Percentiles rank a stretch among this genome's conserved stretches.
Evolutionary conservation across 2,113 vertebrate genomes (phyloP).

Genomic region (Anseranas semipalmata): DNA sequence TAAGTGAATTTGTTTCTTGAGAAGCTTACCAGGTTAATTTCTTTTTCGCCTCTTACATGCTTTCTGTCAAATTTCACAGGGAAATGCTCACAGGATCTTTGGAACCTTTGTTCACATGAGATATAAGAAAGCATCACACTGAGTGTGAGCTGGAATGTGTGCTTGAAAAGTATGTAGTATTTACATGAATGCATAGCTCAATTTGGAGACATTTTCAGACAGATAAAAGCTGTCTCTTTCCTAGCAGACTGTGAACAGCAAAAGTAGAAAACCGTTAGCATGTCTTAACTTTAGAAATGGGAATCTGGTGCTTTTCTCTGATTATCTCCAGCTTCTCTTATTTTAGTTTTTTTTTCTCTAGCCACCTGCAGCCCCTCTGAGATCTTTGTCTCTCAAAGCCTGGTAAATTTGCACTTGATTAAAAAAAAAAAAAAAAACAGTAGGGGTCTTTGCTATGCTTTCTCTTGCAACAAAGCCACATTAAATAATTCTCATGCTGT

Average conservation of each 20-base stretch:
- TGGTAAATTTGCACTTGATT: background rate
- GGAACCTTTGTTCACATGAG: background rate
- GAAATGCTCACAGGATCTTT: background rate
- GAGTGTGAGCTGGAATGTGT: background rate
- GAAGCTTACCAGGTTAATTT: background rate
- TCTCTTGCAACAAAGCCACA: background rate
- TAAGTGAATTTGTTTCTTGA: conserved; percentile 11
- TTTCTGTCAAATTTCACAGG: background rate
- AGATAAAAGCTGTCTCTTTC: background rate
- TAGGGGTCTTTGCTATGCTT: background rate
- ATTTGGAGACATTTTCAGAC: background rate
- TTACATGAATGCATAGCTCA: background rate
- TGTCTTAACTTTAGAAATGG: background rate
- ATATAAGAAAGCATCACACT: background rate
- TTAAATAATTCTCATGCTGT: background rate
- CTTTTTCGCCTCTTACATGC: background rate
- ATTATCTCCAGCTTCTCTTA: background rate
- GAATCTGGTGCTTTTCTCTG: background rate
- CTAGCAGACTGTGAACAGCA: background rate
- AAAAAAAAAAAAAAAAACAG: too few relatives aligned
- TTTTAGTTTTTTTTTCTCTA: background rate
- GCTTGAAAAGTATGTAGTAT: background rate
- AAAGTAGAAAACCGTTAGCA: background rate
- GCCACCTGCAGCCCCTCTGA: background rate
- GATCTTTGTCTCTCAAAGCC: background rate